Percentiles rank a stretch among this genome's conserved stretches.
Evolutionary conservation across 2,888 invertebrate genomes (phyloP).

Genomic region (Clepsis dumicolana): DNA sequence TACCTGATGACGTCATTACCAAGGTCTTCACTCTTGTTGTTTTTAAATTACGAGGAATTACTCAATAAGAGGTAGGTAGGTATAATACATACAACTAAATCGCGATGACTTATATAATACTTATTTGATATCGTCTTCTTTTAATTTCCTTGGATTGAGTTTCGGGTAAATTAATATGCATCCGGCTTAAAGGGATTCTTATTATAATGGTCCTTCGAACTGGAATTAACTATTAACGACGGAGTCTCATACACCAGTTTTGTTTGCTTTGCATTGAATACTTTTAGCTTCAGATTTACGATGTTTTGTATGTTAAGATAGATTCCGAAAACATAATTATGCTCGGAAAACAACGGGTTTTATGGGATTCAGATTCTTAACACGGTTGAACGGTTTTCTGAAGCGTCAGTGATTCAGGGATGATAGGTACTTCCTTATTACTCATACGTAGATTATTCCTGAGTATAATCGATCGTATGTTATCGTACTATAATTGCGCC

Average conservation of each 20-base stretch:
- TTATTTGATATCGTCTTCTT: not conserved
- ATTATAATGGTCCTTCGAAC: not conserved
- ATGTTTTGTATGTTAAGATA: constrained; percentile 13
- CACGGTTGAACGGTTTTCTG: not conserved
- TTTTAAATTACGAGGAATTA: constrained; percentile 30
- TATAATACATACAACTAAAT: no score
- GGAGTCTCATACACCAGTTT: not conserved
- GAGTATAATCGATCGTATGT: constrained; percentile 5
- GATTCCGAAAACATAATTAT: not conserved
- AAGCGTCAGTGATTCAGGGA: constrained; percentile 25
- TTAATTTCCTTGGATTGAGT: constrained; percentile 19
- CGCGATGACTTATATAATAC: not conserved
- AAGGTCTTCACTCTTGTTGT: constrained; percentile 30
- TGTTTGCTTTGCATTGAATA: not conserved
- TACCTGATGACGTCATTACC: constrained; percentile 50
- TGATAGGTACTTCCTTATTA: constrained; percentile 36
- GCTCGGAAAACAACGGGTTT: not conserved
- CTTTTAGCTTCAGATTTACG: constrained; percentile 5
- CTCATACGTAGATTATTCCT: constrained; percentile 12
- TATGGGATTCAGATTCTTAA: constrained; percentile 8
- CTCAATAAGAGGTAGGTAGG: not conserved
- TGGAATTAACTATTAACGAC: constrained; percentile 1
- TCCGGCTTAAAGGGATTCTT: constrained; percentile 9
- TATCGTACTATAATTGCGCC: not conserved
- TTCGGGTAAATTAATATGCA: constrained; percentile 9